Percentiles rank a stretch among this genome's conserved stretches.
These are phyloP conservation scores for Prionace glauca DNA, from an alignment of 2,797 vertebrate species.

Conservation along the genomic window DNA sequence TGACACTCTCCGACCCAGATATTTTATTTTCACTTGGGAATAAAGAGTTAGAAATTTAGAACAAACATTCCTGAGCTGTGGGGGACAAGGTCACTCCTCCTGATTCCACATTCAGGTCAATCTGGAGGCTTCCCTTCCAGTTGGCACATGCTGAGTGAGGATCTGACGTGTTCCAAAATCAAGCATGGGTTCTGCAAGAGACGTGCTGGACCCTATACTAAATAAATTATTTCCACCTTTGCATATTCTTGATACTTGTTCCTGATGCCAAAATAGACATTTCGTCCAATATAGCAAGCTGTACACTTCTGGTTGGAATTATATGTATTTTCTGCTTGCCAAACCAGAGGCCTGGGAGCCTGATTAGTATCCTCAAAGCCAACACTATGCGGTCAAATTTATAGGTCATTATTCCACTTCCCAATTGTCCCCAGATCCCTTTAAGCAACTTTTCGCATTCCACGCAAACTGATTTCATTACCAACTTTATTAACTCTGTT, in stretches of 20 bases:
- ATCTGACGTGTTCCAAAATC: neutral
- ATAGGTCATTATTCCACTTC: neutral
- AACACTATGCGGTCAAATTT: neutral
- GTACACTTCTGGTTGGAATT: neutral
- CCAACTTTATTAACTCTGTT: neutral
- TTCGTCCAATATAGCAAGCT: neutral
- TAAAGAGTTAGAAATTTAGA: neutral
- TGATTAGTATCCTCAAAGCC: neutral
- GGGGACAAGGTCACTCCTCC: neutral
- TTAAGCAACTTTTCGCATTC: neutral
- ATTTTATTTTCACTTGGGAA: neutral
- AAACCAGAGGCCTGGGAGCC: neutral
- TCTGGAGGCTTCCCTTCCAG: neutral
- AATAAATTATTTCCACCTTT: neutral
- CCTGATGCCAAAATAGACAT: neutral
- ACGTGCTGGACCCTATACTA: neutral
- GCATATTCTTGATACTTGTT: neutral
- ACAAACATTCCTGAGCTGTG: neutral
- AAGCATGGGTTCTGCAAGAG: neutral
- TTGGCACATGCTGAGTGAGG: neutral
- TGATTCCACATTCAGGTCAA: neutral
- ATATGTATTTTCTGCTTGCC: neutral
- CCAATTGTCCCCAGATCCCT: no score
- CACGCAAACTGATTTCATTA: neutral
- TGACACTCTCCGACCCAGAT: neutral